These are phyloP conservation scores for Brachynemurus nebulosus DNA, from an alignment of 2,888 invertebrate species.

Conservation along the genomic window DNA sequence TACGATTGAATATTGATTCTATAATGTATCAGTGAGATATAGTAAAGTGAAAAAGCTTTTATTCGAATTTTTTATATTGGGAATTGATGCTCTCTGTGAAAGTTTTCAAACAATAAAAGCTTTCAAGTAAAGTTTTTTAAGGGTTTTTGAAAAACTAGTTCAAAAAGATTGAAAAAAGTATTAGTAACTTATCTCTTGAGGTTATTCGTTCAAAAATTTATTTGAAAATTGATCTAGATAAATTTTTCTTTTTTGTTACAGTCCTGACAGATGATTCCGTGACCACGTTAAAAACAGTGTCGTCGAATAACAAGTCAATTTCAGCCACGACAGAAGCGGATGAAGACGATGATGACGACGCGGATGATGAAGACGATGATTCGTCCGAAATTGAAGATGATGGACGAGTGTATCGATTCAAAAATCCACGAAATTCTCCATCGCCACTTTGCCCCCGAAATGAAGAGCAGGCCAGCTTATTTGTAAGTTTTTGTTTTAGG, in stretches of 20 bases:
- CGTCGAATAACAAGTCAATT: constrained; percentile 14
- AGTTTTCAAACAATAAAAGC: no score
- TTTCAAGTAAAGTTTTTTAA: no score
- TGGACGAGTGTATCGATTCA: constrained; percentile 53
- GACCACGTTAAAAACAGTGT: constrained; percentile 27
- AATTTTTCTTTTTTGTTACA: neutral
- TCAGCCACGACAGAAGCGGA: constrained; percentile 26
- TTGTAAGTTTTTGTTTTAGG: constrained; percentile 38
- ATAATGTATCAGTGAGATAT: no score
- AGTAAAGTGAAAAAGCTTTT: no score
- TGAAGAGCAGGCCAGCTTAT: constrained; percentile 67
- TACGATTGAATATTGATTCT: no score
- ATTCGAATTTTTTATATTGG: no score
- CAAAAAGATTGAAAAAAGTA: no score
- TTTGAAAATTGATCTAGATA: no score
- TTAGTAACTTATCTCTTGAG: no score
- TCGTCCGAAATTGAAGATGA: constrained; percentile 58
- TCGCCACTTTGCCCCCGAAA: constrained; percentile 75
- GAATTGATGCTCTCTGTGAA: no score
- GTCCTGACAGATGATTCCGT: constrained; percentile 17
- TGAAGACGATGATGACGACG: constrained; percentile 32
- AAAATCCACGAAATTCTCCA: constrained; percentile 79
- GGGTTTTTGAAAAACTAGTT: no score
- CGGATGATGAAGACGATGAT: constrained; percentile 38
- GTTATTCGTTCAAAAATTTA: no score